phyloP scores from a whole-genome alignment of 2,888 invertebrate species.

The Physocephala rufipes region DNA sequence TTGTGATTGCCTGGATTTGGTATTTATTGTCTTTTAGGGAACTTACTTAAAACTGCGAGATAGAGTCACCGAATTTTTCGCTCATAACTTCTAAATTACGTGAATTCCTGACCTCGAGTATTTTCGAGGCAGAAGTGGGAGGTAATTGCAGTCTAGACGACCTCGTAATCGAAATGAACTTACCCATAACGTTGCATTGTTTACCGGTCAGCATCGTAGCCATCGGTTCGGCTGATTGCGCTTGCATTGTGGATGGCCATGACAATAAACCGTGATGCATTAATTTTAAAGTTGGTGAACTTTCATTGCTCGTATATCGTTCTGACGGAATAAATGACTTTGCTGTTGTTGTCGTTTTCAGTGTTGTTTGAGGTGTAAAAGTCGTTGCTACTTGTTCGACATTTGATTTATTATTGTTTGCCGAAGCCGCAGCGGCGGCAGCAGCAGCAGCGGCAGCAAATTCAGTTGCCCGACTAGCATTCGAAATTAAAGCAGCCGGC shows the following conservation, averaged over 20 bases:
- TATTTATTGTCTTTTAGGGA: too few relatives aligned
- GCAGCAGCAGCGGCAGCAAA: conserved; percentile 38
- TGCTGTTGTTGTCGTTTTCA: conserved; percentile 40
- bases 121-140: too few relatives aligned
- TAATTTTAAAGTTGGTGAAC: conserved; percentile 19
- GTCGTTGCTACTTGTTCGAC: conserved; percentile 30
- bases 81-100: too few relatives aligned
- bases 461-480: conserved; percentile 51
- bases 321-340: background rate
- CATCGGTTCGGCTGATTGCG: background rate
- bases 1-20: too few relatives aligned
- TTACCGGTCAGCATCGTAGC: conserved; percentile 46
- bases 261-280: too few relatives aligned
- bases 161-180: conserved; percentile 40
- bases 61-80: too few relatives aligned
- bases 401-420: background rate
- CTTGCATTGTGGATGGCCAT: background rate
- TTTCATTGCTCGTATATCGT: conserved; percentile 13
- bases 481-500: conserved; percentile 57
- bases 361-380: conserved; percentile 42
- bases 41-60: too few relatives aligned
- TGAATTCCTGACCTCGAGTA: too few relatives aligned
- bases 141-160: too few relatives aligned
- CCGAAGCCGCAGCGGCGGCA: conserved; percentile 30
- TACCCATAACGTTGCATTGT: conserved; percentile 56